phyloP scores from a whole-genome alignment of 1,140 invertebrate species.

The Micrasema minimum region DNA sequence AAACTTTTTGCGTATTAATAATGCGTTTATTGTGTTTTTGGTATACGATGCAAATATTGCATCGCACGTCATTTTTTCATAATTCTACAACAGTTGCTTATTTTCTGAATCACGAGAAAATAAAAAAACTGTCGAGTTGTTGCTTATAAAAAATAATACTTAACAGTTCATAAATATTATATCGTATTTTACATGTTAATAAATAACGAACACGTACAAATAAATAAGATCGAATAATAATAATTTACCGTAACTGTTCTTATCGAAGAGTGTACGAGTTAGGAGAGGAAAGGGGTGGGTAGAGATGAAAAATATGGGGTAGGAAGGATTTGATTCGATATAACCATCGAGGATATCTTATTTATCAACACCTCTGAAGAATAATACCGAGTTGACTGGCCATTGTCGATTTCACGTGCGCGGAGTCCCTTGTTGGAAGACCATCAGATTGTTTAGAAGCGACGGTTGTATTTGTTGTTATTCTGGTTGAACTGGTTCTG shows the following conservation, averaged over 20 bases:
- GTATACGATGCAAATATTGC: constrained; percentile 38
- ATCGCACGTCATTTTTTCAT: constrained; percentile 11
- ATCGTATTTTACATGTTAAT: constrained; percentile 11
- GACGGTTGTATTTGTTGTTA: constrained; percentile 42
- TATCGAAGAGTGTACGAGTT: no score
- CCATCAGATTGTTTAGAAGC: no score
- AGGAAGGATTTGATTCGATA: not conserved
- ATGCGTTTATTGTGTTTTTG: constrained; percentile 27
- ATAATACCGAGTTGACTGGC: constrained; percentile 21
- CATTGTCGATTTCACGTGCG: constrained; percentile 9
- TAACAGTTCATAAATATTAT: constrained; percentile 24
- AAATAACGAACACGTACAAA: constrained; percentile 13
- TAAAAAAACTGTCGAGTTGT: not conserved
- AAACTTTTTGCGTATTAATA: not conserved
- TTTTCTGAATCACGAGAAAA: constrained; percentile 11
- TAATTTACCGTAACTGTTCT: not conserved
- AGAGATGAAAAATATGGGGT: not conserved
- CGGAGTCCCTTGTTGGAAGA: no score
- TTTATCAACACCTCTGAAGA: not conserved
- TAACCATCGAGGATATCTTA: not conserved
- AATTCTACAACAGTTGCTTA: constrained; percentile 2
- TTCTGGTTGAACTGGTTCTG: constrained; percentile 38
- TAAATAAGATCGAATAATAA: constrained; percentile 14
- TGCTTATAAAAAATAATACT: constrained; percentile 29
- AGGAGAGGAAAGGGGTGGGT: no score